Evolutionary conservation across 2,797 vertebrate genomes (phyloP).

Genomic region (Eutrigla gurnardus): DNA sequence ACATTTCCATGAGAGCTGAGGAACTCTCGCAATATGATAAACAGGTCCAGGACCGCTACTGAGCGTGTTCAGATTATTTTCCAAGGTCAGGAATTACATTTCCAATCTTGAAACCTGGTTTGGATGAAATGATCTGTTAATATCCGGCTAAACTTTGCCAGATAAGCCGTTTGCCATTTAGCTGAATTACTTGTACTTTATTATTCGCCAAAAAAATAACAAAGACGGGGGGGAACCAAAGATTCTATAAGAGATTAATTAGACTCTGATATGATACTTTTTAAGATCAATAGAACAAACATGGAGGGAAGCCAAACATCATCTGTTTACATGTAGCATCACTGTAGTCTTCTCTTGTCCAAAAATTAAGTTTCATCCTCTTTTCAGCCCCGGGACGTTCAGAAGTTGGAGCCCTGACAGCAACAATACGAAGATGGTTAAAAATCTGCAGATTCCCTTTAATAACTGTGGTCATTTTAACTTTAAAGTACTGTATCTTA

Average conservation of each 20-base stretch:
- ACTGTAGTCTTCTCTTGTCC: too few relatives aligned
- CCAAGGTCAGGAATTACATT: constrained; percentile 16
- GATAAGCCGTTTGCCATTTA: neutral
- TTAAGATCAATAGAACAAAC: too few relatives aligned
- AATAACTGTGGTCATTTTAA: neutral
- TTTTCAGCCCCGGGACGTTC: too few relatives aligned
- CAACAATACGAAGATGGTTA: too few relatives aligned
- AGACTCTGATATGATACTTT: neutral
- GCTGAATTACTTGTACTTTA: neutral
- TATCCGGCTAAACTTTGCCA: neutral
- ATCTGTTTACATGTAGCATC: too few relatives aligned
- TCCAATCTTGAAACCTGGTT: neutral
- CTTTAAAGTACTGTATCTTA: neutral
- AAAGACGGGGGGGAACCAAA: neutral
- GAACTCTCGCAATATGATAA: neutral
- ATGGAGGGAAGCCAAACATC: too few relatives aligned
- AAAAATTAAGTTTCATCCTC: too few relatives aligned
- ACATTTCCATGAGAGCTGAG: neutral
- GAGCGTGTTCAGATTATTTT: neutral
- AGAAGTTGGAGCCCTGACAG: too few relatives aligned
- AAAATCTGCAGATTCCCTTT: neutral
- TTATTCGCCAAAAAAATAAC: neutral
- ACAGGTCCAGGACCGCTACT: constrained; percentile 1
- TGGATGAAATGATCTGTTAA: neutral
- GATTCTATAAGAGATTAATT: neutral